Percentiles rank a stretch among this genome's conserved stretches.
Conservation (phyloP, 2,888 invertebrate genomes). For the Acrobasis repandana region DNA sequence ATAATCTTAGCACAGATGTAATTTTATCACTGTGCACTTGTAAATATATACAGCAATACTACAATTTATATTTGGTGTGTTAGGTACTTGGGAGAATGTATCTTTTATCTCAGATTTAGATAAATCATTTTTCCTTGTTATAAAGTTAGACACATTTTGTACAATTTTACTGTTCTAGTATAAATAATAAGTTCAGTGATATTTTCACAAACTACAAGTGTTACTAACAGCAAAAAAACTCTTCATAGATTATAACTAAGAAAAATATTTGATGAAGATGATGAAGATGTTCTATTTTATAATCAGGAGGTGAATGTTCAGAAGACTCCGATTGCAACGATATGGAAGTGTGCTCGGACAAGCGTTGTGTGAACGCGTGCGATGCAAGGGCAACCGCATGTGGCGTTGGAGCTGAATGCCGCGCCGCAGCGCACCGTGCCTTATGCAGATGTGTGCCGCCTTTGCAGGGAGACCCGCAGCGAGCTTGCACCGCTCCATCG, state of each 20-base stretch:
- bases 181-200: neutral
- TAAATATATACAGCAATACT: slow-evolving; percentile 38
- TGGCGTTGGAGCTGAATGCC: slow-evolving; percentile 90
- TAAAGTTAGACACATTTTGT: no score
- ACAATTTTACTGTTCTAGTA: no score
- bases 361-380: slow-evolving; percentile 91
- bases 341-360: slow-evolving; percentile 87
- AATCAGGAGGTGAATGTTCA: slow-evolving; percentile 84
- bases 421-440: slow-evolving; percentile 89
- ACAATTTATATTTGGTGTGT: neutral
- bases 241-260: neutral
- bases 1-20: slow-evolving; percentile 22
- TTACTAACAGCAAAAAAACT: neutral
- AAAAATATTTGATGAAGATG: no score
- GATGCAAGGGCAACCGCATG: slow-evolving; percentile 85
- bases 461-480: slow-evolving; percentile 90
- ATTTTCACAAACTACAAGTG: neutral
- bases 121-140: no score
- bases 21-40: slow-evolving; percentile 27
- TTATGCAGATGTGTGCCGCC: slow-evolving; percentile 89
- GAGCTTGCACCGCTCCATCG: slow-evolving; percentile 84
- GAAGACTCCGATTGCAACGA: slow-evolving; percentile 88
- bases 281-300: neutral
- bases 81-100: neutral
- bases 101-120: no score